Evolutionary conservation across 2,113 vertebrate species (phyloP).

Genomic region (Echinops telfairi): DNA sequence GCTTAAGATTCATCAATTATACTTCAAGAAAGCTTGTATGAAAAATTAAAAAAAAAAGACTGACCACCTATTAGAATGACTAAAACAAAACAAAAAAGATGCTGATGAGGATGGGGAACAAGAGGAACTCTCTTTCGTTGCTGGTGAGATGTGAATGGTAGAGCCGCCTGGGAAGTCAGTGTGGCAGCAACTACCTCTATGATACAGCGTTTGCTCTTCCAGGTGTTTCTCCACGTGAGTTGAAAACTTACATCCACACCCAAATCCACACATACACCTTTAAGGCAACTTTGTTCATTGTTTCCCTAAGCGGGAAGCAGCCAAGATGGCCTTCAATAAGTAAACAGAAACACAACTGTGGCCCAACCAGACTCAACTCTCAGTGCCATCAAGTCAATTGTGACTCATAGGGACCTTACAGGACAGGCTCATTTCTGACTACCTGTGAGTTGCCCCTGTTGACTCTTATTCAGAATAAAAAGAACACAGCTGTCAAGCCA

Average conservation of each 20-base stretch:
- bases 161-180: neutral
- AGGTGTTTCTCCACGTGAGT: neutral
- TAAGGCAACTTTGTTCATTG: neutral
- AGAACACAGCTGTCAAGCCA: neutral
- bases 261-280: neutral
- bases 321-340: neutral
- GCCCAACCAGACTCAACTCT: neutral
- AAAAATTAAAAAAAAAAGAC: neutral
- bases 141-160: no score
- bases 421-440: no score
- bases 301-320: neutral
- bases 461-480: neutral
- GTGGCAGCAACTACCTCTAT: neutral
- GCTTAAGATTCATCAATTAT: neutral
- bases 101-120: neutral
- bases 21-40: conserved; percentile 7
- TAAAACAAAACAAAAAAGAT: neutral
- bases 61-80: neutral
- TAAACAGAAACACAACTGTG: neutral
- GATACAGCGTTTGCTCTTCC: no score
- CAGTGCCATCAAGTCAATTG: no score
- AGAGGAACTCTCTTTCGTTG: neutral
- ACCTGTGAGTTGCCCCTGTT: no score
- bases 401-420: no score
- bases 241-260: neutral